These are phyloP conservation scores for Alexandromys fortis DNA, from an alignment of 2,113 vertebrate species.

Conservation along the genomic window DNA sequence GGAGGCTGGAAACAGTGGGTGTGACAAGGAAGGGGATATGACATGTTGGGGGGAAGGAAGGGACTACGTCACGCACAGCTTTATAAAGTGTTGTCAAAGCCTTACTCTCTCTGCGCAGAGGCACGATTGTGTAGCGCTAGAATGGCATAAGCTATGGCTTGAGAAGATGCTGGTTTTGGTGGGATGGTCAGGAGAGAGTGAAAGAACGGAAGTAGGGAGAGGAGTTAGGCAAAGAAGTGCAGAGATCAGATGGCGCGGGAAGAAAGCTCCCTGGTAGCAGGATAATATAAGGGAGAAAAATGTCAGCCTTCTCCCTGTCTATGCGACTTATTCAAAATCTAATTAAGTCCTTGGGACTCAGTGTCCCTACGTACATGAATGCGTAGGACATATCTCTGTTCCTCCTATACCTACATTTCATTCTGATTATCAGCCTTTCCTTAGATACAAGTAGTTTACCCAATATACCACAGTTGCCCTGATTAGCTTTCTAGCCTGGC, in stretches of 20 bases:
- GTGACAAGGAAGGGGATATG: neutral
- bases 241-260: neutral
- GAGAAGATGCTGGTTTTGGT: neutral
- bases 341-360: neutral
- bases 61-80: rapidly evolving
- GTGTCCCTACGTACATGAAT: neutral
- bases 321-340: neutral
- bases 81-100: neutral
- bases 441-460: neutral
- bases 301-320: neutral
- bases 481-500: neutral
- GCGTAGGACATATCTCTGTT: neutral
- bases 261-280: too few relatives aligned
- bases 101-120: neutral
- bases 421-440: neutral
- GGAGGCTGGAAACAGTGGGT: neutral
- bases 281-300: neutral
- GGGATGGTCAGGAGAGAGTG: neutral
- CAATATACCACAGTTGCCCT: neutral
- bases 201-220: neutral
- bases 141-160: neutral
- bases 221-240: neutral
- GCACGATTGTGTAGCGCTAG: neutral
- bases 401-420: neutral
- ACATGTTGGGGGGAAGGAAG: neutral